Base-by-base conservation (phyloP, 2,888 invertebrate species). In the Spisula solida region DNA sequence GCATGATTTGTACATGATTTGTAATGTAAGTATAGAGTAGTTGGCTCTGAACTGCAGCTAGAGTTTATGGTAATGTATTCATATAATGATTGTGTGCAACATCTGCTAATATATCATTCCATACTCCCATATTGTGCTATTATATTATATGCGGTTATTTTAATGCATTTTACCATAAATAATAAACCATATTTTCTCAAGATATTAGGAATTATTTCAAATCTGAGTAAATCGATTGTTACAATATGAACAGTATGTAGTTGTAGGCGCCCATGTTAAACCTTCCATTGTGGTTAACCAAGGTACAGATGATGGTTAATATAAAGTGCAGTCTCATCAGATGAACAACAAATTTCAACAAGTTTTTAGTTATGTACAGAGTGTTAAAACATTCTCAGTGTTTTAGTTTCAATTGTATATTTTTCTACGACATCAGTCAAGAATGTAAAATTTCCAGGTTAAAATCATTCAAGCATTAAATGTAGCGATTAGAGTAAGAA, bases 121-220 rank as follows among this genome's bases (percentile, higher is more conserved):
- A 75, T 16, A 31, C 10, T 18, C 12, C 31, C 29, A 75, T 75
- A 25, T 34, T 25, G 34, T 14, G 6, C 8, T 75, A 25, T 75
- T 16, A 18, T 31, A 5, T 34, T 75, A 25, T 75, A 31, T 18
- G 8, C 12, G 31, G 14, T 31, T 25, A 75, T 75, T 34, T 10
- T 31, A 31, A 75, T 75, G 75, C 75, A 34, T 75, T 75, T 75
- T 75, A 31, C 75, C 75, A 18, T 34, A 16, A 4, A 75, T 75
- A 41, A 75, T 75, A 31, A 75, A 75, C 31, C 75, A 34, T 31
- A 75, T 18, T 29, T 75, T 31, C 34, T 16, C 16, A 20, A 60
- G 75, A 31, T 16, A 10, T 31, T 75, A 31, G 5, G 75, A 75
- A 75, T 75, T 34, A 75, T 75, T 31, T 75, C 31, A 18, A 34